These are phyloP conservation scores for Agrochola lychnidis DNA, from an alignment of 2,888 invertebrate genomes.

Conservation along the genomic window DNA sequence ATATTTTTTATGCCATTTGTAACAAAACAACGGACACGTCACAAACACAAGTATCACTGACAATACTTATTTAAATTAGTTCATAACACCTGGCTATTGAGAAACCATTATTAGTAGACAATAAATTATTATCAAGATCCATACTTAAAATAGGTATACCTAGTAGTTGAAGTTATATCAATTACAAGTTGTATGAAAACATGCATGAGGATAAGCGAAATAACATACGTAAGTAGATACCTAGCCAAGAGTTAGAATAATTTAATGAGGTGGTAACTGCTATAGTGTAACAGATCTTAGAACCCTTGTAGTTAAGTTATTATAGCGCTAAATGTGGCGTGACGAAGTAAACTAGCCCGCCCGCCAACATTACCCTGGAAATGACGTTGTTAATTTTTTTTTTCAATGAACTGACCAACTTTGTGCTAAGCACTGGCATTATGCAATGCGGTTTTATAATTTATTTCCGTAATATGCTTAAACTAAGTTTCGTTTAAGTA, in stretches of 20 bases:
- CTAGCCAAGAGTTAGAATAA: not conserved
- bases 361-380: slow-evolving; percentile 44
- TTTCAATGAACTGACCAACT: not conserved
- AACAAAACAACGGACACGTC: not conserved
- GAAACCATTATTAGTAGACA: not conserved
- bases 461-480: slow-evolving; percentile 6
- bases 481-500: not conserved
- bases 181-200: too few species aligned
- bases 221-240: too few species aligned
- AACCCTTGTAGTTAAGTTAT: slow-evolving; percentile 62
- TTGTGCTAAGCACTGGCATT: slow-evolving; percentile 20
- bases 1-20: not conserved
- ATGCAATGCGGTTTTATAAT: slow-evolving; percentile 18
- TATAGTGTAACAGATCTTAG: slow-evolving; percentile 34
- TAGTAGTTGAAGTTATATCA: too few species aligned
- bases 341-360: slow-evolving; percentile 56
- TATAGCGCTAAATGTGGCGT: slow-evolving; percentile 60
- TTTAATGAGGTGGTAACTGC: slow-evolving; percentile 48
- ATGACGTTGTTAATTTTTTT: slow-evolving; percentile 24
- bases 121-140: not conserved
- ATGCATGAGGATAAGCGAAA: too few species aligned
- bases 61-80: slow-evolving; percentile 30
- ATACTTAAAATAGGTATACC: not conserved
- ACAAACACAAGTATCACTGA: not conserved
- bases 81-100: slow-evolving; percentile 7